Evolutionary conservation across 2,888 invertebrate genomes (phyloP).

Genomic region (Eretmocerus hayati): DNA sequence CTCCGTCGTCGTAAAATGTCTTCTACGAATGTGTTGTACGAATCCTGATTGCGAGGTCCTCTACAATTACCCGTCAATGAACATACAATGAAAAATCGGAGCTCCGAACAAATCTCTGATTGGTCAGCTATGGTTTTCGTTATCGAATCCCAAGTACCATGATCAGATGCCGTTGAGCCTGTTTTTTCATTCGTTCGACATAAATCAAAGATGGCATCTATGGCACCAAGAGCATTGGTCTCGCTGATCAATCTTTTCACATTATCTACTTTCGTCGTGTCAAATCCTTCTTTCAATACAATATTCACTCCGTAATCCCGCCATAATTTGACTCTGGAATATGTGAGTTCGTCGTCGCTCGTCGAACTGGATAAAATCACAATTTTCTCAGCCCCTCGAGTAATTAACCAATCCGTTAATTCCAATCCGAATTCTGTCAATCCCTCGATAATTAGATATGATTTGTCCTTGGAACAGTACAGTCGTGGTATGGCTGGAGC

Average conservation of each 20-base stretch:
- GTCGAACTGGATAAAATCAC: constrained; percentile 16
- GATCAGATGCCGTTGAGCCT: background rate
- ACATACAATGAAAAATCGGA: constrained; percentile 20
- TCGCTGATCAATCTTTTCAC: constrained; percentile 19
- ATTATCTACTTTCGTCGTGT: constrained; percentile 14
- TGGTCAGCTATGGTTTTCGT: constrained; percentile 21
- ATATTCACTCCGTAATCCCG: constrained; percentile 17
- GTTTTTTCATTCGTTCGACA: too few relatives aligned
- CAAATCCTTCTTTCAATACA: constrained; percentile 11
- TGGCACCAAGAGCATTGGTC: constrained; percentile 10
- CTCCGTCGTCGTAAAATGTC: constrained; percentile 14
- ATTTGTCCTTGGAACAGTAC: constrained; percentile 45
- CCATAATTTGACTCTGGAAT: constrained; percentile 18
- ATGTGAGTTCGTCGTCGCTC: constrained; percentile 9
- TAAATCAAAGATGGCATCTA: constrained; percentile 24
- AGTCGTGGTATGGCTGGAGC: constrained; percentile 45
- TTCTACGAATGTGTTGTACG: constrained; percentile 14
- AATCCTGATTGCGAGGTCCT: background rate
- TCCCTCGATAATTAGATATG: constrained; percentile 64
- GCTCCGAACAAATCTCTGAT: constrained; percentile 12
- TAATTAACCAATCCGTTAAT: constrained; percentile 22
- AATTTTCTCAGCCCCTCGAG: constrained; percentile 21
- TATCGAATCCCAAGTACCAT: background rate
- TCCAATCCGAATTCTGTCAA: constrained; percentile 54
- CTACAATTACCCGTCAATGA: background rate